phyloP scores from a whole-genome alignment of 2,797 vertebrate species.

The Tachyglossus aculeatus region DNA sequence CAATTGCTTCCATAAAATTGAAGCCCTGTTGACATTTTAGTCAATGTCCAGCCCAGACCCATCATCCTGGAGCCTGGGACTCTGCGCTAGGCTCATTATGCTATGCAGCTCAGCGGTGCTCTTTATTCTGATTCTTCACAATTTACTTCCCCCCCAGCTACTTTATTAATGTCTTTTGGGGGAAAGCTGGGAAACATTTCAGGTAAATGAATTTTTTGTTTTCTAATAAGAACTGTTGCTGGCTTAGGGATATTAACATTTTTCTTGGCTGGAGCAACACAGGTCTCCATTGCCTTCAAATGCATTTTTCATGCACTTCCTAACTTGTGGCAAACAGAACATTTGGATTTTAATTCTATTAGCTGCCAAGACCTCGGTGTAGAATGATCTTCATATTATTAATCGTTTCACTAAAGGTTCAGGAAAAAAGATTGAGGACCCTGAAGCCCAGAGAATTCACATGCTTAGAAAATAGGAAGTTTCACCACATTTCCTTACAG shows the following conservation, averaged over 20 bases:
- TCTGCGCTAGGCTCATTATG: constrained; percentile 18
- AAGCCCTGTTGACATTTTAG: constrained; percentile 58
- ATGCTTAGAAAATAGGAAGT: constrained; percentile 5
- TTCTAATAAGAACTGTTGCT: neutral
- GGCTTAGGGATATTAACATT: neutral
- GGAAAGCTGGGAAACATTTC: neutral
- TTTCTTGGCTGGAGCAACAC: no score
- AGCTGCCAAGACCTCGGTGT: neutral
- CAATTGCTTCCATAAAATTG: constrained; percentile 63
- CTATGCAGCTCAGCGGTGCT: constrained; percentile 11
- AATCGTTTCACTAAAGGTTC: neutral
- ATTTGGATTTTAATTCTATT: constrained; percentile 13
- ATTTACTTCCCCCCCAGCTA: constrained; percentile 7
- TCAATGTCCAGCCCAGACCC: constrained; percentile 48
- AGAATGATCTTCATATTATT: neutral
- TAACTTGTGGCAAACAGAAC: neutral
- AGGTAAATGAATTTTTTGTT: neutral
- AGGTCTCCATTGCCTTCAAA: neutral
- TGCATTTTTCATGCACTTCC: neutral
- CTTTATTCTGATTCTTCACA: constrained; percentile 8
- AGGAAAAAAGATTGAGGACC: neutral
- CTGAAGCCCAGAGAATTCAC: neutral
- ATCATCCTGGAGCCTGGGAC: neutral
- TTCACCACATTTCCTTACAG: neutral
- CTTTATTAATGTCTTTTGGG: constrained; percentile 1